Percentiles rank a stretch among this genome's conserved stretches.
Conservation (phyloP, 2,888 invertebrate genomes). For the Nymphalis urticae region DNA sequence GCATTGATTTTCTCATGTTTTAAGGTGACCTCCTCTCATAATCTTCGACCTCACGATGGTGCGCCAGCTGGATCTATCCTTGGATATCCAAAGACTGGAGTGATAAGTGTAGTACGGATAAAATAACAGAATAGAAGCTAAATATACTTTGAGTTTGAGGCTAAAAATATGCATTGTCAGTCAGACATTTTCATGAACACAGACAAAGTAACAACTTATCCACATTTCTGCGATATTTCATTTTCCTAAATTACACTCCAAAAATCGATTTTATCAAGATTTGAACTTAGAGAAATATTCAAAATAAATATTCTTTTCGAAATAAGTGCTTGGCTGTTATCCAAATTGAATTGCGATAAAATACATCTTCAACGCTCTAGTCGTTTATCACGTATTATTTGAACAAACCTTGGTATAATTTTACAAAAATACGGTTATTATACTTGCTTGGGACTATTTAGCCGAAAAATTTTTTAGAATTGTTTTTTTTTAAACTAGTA, state of each 20-base stretch:
- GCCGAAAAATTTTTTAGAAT: background rate
- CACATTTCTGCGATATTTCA: background rate
- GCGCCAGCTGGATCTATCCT: too few species aligned
- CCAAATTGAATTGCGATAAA: conserved; percentile 11
- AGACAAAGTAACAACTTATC: background rate
- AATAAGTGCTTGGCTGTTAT: conserved; percentile 5
- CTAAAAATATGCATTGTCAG: too few species aligned
- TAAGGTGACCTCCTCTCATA: too few species aligned
- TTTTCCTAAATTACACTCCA: conserved; percentile 2
- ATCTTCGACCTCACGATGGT: too few species aligned
- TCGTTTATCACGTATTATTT: conserved; percentile 9
- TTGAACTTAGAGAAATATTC: conserved; percentile 7
- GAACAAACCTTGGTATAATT: conserved; percentile 1
- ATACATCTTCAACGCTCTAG: background rate
- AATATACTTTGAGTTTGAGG: too few species aligned
- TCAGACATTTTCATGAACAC: background rate
- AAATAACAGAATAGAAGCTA: too few species aligned
- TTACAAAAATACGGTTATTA: conserved; percentile 1
- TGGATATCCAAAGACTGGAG: too few species aligned
- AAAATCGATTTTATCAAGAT: conserved; percentile 3
- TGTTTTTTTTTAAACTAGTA: too few species aligned
- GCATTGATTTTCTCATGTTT: too few species aligned
- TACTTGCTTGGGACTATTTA: background rate
- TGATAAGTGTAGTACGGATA: too few species aligned
- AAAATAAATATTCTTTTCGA: conserved; percentile 11